A percentile compares a stretch with the other conserved stretches of the same genome.
phyloP scores from a whole-genome alignment of 1,140 invertebrate genomes.

The Orchesella cincta region DNA sequence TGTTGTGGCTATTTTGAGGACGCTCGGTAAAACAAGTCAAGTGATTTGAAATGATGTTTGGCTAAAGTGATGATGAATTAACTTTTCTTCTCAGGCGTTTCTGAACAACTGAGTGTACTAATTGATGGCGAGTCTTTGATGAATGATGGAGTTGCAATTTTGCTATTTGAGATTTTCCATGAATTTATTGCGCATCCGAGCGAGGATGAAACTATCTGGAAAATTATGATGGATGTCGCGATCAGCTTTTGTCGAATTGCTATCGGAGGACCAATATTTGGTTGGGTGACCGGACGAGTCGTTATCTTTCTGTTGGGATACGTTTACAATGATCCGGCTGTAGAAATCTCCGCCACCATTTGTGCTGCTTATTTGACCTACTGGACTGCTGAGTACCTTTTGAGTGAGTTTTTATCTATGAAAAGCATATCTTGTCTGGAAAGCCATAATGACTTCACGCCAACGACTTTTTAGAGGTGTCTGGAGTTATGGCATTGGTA shows the following conservation, averaged over 20 bases:
- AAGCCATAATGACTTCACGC: not conserved
- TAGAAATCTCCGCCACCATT: conserved; percentile 58
- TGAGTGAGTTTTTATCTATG: conserved; percentile 47
- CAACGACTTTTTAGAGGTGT: conserved; percentile 50
- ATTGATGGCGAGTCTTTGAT: conserved; percentile 59
- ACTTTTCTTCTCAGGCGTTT: conserved; percentile 46
- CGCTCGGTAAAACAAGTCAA: conserved; percentile 52
- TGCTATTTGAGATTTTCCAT: conserved; percentile 54
- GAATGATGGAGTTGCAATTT: conserved; percentile 60
- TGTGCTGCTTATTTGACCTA: conserved; percentile 57
- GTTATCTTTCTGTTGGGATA: conserved; percentile 54
- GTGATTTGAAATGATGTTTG: not conserved
- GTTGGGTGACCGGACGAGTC: conserved; percentile 56
- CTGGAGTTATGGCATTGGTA: conserved; percentile 59
- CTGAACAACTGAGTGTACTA: conserved; percentile 56
- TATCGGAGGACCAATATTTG: conserved; percentile 55
- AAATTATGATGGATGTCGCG: not conserved
- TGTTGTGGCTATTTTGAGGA: conserved; percentile 58
- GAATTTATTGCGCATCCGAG: not conserved
- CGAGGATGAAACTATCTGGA: not conserved
- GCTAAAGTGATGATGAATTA: not conserved
- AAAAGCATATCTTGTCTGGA: too few species aligned
- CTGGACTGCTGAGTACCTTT: conserved; percentile 55
- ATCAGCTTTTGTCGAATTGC: conserved; percentile 50
- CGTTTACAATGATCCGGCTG: conserved; percentile 53